Percentiles rank a stretch among this genome's conserved stretches.
Conservation (phyloP, 1,140 invertebrate species). For the Drosophila miranda region DNA sequence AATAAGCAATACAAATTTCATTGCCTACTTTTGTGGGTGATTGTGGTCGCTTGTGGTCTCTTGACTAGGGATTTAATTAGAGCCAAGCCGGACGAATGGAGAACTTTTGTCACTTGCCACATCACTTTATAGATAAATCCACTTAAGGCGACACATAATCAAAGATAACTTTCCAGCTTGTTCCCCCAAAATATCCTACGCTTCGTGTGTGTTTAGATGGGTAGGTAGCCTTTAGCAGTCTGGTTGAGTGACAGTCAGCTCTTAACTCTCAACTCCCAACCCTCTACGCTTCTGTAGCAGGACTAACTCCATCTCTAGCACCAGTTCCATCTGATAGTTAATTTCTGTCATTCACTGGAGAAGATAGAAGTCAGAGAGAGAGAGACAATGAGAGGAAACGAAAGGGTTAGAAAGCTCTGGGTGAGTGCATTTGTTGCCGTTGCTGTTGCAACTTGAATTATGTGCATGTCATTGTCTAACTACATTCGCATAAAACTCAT, state of each 20-base stretch:
- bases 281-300: not conserved
- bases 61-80: slow-evolving; percentile 20
- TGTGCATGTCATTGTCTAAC: slow-evolving; percentile 79
- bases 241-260: slow-evolving; percentile 38
- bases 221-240: slow-evolving; percentile 21
- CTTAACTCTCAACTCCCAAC: slow-evolving; percentile 31
- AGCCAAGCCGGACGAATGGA: slow-evolving; percentile 25
- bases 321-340: slow-evolving; percentile 60
- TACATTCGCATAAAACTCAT: slow-evolving; percentile 77
- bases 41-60: not conserved
- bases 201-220: slow-evolving; percentile 19
- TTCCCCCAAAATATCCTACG: slow-evolving; percentile 26
- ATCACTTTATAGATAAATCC: slow-evolving; percentile 68
- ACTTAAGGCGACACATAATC: slow-evolving; percentile 60
- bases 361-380: not conserved
- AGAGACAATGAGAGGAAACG: not conserved
- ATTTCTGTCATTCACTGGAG: slow-evolving; percentile 70
- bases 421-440: slow-evolving; percentile 68
- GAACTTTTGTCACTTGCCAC: slow-evolving; percentile 61
- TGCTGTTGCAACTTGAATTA: slow-evolving; percentile 72
- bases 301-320: slow-evolving; percentile 2
- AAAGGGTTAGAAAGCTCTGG: slow-evolving; percentile 18
- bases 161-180: slow-evolving; percentile 69
- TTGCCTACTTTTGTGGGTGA: slow-evolving; percentile 5
- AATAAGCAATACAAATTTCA: not conserved